Evolutionary conservation across 2,113 vertebrate genomes (phyloP), one percentile per base, ranked within the genome.

Genomic region (Piprites chloris): DNA sequence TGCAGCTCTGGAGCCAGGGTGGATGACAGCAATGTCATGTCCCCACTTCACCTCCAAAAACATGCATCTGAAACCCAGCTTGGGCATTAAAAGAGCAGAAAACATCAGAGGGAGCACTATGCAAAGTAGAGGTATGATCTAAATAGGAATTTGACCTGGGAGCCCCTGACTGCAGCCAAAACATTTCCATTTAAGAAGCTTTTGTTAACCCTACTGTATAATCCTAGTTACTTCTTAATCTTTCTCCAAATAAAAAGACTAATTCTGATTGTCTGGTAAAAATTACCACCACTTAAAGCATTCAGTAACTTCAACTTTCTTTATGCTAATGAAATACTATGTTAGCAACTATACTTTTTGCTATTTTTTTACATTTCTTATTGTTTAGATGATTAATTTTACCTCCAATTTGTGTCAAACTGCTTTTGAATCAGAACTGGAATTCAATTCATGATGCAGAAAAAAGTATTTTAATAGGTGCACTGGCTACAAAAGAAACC

Each of bases 21-120:
- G 5, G 30, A 23, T 17, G 21, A 37, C 20, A 90, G 66, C 2
- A 8, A 14, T 0, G 0, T 4, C 83, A 67, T 35, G 13, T n/a
- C 9, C 5, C 5, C 5, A 5, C 37, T 14, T 6, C 50, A 27
- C 21, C 39, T 56, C 56, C 85, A 24, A 49, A n/a, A 18, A 19
- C 27, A 41, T 0, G 12, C 35, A 8, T 2, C 6, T 23, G 55
- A 59, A 69, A 39, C 27, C 13, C 15, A 77, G 3, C 6, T 12
- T 4, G 5, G 1, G 14, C 18, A 14, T 6, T 35, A 42, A 52
- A 47, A 66, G 27, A 28, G 18, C 14, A 77, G 46, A 53, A 75
- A 39, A 17, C 4, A 5, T 61, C 2, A 39, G 21, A 62, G 32
- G 12, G 32, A 69, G 17, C 13, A 23, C 37, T 19, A 1, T 4